Conservation (phyloP, 2,888 invertebrate genomes). For the Campoplex capitator region DNA sequence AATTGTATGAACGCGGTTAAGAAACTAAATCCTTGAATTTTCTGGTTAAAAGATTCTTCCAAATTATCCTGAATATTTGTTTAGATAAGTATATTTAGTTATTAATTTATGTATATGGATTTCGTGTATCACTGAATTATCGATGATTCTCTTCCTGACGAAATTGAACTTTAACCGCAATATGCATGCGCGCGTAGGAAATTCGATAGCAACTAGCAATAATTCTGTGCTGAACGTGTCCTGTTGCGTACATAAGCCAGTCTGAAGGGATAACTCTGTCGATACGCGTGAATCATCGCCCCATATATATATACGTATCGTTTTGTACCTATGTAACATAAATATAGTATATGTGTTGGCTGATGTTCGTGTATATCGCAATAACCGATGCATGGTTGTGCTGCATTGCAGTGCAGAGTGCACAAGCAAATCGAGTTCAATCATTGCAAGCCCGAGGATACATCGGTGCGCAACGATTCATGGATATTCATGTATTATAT, state of each 20-base stretch:
- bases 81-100: background rate
- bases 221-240: slow-evolving; percentile 45
- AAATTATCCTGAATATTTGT: background rate
- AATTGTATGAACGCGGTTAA: background rate
- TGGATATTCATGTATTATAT: background rate
- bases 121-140: background rate
- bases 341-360: background rate
- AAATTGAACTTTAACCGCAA: slow-evolving; percentile 48
- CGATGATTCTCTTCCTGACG: slow-evolving; percentile 25
- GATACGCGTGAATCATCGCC: slow-evolving; percentile 43
- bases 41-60: background rate
- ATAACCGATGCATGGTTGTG: background rate
- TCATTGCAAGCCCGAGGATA: slow-evolving; percentile 41
- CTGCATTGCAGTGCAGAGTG: slow-evolving; percentile 7
- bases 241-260: background rate
- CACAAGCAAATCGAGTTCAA: slow-evolving; percentile 56
- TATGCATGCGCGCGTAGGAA: slow-evolving; percentile 14
- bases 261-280: slow-evolving; percentile 1
- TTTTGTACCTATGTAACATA: slow-evolving; percentile 2
- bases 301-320: slow-evolving; percentile 7
- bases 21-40: background rate
- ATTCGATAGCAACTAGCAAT: slow-evolving; percentile 49
- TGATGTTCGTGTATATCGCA: background rate
- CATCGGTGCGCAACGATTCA: slow-evolving; percentile 16
- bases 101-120: background rate